Conservation (phyloP, 2,888 invertebrate species). For the Rhodophaea formosa region DNA sequence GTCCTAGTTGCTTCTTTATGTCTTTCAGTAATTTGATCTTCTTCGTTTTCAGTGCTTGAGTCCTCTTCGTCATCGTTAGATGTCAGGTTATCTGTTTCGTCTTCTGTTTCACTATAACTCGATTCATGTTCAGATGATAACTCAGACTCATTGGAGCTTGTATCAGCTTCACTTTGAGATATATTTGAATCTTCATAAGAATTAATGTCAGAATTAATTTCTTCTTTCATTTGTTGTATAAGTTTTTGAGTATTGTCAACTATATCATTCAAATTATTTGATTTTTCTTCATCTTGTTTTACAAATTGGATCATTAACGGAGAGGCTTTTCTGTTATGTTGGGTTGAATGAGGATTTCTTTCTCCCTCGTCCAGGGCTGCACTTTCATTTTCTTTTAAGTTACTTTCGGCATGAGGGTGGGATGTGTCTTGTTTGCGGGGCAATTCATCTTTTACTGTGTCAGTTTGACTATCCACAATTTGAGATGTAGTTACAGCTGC, state of each 20-base stretch:
- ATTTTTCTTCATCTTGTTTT: slow-evolving; percentile 46
- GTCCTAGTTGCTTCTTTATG: slow-evolving; percentile 42
- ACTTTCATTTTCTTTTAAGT: not conserved
- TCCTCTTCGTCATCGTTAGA: slow-evolving; percentile 65
- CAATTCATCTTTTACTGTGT: not conserved
- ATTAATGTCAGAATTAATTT: slow-evolving; percentile 82
- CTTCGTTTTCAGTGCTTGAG: slow-evolving; percentile 48
- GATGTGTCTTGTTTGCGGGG: not conserved
- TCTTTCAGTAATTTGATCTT: slow-evolving; percentile 26
- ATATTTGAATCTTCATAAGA: slow-evolving; percentile 67
- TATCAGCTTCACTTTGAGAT: slow-evolving; percentile 71
- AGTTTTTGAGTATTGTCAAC: slow-evolving; percentile 82
- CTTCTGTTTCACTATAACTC: slow-evolving; percentile 69
- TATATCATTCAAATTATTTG: slow-evolving; percentile 72
- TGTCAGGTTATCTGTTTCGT: slow-evolving; percentile 60
- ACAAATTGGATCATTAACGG: not conserved
- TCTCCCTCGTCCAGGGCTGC: not conserved
- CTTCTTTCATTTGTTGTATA: slow-evolving; percentile 84
- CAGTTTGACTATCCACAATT: not conserved
- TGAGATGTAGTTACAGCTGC: not conserved
- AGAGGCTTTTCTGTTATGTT: not conserved
- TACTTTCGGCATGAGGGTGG: not conserved
- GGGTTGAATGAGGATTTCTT: not conserved
- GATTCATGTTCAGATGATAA: slow-evolving; percentile 66
- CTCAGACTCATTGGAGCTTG: slow-evolving; percentile 51